Evolutionary conservation across 2,797 vertebrate genomes (phyloP).

Genomic region (Lagocephalus sceleratus): DNA sequence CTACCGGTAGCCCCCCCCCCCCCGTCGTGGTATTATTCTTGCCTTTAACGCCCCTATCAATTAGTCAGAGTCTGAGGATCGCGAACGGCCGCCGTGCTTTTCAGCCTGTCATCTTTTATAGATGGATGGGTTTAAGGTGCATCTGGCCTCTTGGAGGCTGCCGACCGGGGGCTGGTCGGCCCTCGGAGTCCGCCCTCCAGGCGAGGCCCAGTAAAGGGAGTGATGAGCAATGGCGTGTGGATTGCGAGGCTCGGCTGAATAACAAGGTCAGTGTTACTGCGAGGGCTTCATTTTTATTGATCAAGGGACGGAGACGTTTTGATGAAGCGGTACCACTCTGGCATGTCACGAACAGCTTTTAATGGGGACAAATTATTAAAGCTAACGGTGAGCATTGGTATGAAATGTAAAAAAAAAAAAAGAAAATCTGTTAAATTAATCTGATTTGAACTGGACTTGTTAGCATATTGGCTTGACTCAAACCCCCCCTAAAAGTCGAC

Average conservation of each 20-base stretch:
- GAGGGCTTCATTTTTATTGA: slow-evolving; percentile 26
- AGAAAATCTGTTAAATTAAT: not conserved
- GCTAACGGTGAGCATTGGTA: slow-evolving; percentile 41
- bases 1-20: not conserved
- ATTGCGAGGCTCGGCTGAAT: slow-evolving; percentile 31
- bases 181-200: slow-evolving; percentile 36
- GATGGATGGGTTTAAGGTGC: slow-evolving; percentile 33
- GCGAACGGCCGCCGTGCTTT: slow-evolving; percentile 44
- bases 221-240: slow-evolving; percentile 49
- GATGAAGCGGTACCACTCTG: not conserved
- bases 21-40: slow-evolving; percentile 9
- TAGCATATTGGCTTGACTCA: no score
- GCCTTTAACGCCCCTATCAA: slow-evolving; percentile 45
- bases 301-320: slow-evolving; percentile 4
- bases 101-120: slow-evolving; percentile 56
- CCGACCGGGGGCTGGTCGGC: slow-evolving; percentile 30
- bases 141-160: slow-evolving; percentile 34
- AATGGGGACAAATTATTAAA: slow-evolving; percentile 26
- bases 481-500: no score
- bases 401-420: slow-evolving; percentile 15
- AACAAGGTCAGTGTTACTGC: slow-evolving; percentile 45
- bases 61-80: slow-evolving; percentile 33
- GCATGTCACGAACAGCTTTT: slow-evolving; percentile 8
- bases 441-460: no score
- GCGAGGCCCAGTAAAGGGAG: slow-evolving; percentile 46